phyloP scores from a whole-genome alignment of 2,113 vertebrate genomes.

The Labeo rohita region DNA sequence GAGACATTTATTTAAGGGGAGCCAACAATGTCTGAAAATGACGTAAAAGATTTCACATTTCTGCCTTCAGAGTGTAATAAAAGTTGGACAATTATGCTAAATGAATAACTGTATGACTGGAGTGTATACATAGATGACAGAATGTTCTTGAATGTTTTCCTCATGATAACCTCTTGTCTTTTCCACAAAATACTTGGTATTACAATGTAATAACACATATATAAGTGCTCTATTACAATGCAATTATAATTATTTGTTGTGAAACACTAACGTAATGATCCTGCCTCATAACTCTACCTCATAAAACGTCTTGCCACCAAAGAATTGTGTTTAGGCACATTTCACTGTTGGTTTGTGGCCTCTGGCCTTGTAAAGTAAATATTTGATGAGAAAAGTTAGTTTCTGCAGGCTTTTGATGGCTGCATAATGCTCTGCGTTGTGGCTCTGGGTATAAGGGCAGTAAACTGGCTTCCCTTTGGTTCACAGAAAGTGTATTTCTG shows the following conservation, averaged over 20 bases:
- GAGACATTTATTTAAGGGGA: not conserved
- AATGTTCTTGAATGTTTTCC: constrained; percentile 28
- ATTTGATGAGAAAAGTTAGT: constrained; percentile 25
- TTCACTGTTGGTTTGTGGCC: constrained; percentile 37
- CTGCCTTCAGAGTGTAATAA: constrained; percentile 12
- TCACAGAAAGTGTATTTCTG: constrained; percentile 36
- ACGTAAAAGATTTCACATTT: constrained; percentile 5
- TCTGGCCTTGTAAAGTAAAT: not conserved
- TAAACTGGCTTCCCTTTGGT: constrained; percentile 12
- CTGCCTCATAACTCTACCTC: not conserved
- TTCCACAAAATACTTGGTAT: not conserved
- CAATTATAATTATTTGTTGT: not conserved
- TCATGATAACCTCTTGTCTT: not conserved
- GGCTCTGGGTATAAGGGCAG: constrained; percentile 1
- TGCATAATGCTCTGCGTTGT: constrained; percentile 39
- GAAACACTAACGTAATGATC: not conserved
- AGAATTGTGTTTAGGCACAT: constrained; percentile 5
- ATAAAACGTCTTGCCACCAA: not conserved
- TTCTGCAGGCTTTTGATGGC: constrained; percentile 14
- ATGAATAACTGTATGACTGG: not conserved
- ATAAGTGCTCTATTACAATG: not conserved
- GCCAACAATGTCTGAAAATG: constrained; percentile 32
- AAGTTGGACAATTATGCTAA: constrained; percentile 1
- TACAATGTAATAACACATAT: not conserved
- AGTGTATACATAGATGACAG: constrained; percentile 17